Conservation (phyloP, 2,888 invertebrate genomes). For the Ornithoptera priamus region DNA sequence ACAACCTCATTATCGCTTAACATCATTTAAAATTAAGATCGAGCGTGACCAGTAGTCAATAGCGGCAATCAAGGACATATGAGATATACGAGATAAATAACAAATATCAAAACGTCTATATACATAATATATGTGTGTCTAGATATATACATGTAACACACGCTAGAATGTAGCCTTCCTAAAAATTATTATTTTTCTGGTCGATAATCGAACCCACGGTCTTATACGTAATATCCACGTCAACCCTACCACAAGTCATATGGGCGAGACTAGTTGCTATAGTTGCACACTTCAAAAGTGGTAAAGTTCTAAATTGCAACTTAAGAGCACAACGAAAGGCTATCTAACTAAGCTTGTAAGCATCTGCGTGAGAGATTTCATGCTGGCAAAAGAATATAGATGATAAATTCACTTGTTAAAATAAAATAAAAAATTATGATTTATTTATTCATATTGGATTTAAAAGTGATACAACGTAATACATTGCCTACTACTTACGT, state of each 20-base stretch:
- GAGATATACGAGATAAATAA: too few relatives aligned
- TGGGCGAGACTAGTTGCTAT: neutral
- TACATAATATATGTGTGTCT: too few relatives aligned
- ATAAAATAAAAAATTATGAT: neutral
- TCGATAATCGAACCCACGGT: too few relatives aligned
- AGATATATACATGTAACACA: too few relatives aligned
- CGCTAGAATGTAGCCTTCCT: too few relatives aligned
- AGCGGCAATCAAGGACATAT: too few relatives aligned
- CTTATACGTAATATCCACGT: too few relatives aligned
- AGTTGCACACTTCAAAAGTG: neutral
- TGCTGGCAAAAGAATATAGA: neutral
- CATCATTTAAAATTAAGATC: too few relatives aligned
- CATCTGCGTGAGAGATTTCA: neutral
- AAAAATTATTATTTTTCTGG: too few relatives aligned
- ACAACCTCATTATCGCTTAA: too few relatives aligned
- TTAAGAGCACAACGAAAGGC: conserved; percentile 5
- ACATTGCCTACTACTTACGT: neutral
- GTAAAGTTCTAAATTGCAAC: conserved; percentile 8
- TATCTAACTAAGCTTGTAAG: neutral
- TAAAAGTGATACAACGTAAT: neutral
- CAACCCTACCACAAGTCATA: neutral
- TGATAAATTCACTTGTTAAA: neutral
- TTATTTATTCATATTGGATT: neutral
- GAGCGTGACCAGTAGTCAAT: too few relatives aligned
- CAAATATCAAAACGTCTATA: too few relatives aligned